Evolutionary conservation across 2,113 vertebrate genomes (phyloP), one percentile per base, ranked within the genome.

Genomic region (Chaetops frenatus): DNA sequence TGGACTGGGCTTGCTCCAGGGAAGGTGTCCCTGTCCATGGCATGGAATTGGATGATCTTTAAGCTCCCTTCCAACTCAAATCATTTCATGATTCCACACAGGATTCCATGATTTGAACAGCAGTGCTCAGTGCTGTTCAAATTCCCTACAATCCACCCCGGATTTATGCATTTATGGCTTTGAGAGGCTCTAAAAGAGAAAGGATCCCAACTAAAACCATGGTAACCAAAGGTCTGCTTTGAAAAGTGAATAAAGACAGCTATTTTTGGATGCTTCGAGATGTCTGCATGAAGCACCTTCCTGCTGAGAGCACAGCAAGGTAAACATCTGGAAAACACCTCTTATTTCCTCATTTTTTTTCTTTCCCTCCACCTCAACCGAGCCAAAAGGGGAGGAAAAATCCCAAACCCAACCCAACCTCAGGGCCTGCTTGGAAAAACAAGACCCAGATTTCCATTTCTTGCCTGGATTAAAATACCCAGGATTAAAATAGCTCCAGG

Each of bases 151-250:
- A 23, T 10, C 40, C 67, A 17, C 36, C 16, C 44, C 0, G 12
- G 38, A 38, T 38, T 38, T 38, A 38, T 0, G 13, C 36, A 2
- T 9, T 50, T 29, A 40, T 0, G 10, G 86, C 82, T 85, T 29
- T 22, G 86, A 54, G 58, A 80, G 10, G 47, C 72, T 86, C 83
- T 8, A 27, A 7, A 44, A n/a, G 67, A 48, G 77, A 45, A 54
- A 67, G 53, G 40, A 71, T 58, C 33, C 17, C 84, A 80, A 67
- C 8, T 28, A 88, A 94, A 94, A n/a, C 94, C 89, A 94, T 89
- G 92, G 96, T 38, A 88, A 95, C 81, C 86, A 45, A 54, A 88
- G 56, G 67, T 21, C 44, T 74, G 14, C 77, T 87, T 69, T 67
- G 25, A 44, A 31, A 76, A 78, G 19, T 1, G 89, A 91, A 92